Conservation (phyloP, 2,888 invertebrate species). For the Gnatocerus cornutus region DNA sequence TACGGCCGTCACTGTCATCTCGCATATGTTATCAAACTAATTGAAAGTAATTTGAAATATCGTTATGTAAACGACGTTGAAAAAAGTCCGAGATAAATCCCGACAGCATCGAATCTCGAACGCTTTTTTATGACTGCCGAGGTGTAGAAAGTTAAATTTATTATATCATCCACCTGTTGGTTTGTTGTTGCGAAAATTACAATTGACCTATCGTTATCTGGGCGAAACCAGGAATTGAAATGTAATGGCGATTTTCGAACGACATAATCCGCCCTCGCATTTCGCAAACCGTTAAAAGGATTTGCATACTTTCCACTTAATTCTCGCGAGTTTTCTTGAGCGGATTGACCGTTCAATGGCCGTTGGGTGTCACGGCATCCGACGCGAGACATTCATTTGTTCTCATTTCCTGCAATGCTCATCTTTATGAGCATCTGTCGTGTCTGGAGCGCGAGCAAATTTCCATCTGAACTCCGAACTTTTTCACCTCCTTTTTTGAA, state of each 20-base stretch:
- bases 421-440: slow-evolving; percentile 17
- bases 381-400: slow-evolving; percentile 22
- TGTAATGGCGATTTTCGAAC: slow-evolving; percentile 10
- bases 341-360: slow-evolving; percentile 27
- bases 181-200: not conserved
- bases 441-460: slow-evolving; percentile 4
- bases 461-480: not conserved
- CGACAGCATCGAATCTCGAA: not conserved
- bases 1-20: not conserved
- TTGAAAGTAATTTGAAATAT: not conserved
- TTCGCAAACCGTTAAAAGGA: slow-evolving; percentile 15
- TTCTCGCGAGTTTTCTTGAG: slow-evolving; percentile 19
- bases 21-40: not conserved
- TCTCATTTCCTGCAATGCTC: slow-evolving; percentile 22
- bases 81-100: not conserved
- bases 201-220: not conserved
- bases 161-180: slow-evolving; percentile 18
- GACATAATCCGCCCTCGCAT: slow-evolving; percentile 16
- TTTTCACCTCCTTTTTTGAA: not conserved
- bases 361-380: slow-evolving; percentile 18
- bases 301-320: slow-evolving; percentile 26
- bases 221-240: slow-evolving; percentile 13
- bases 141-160: slow-evolving; percentile 14
- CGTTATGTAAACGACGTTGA: not conserved
- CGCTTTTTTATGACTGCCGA: not conserved